Conservation (phyloP, 2,113 vertebrate genomes). For the Vimba vimba region DNA sequence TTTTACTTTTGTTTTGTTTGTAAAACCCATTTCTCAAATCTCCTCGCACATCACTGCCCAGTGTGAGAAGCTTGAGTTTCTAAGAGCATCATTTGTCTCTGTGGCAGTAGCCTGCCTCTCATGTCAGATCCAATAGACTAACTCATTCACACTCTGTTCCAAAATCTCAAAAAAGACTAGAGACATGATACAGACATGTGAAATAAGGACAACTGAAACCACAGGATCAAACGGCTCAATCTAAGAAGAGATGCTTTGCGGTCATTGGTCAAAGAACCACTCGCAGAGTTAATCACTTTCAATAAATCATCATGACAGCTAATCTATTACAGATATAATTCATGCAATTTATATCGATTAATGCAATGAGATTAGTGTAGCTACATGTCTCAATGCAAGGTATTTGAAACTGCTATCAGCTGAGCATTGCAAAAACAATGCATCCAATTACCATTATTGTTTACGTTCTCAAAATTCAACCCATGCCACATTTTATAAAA, state of each 20-base stretch:
- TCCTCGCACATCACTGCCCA: background rate
- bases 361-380: conserved; percentile 31
- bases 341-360: conserved; percentile 43
- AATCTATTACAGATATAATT: conserved; percentile 49
- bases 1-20: background rate
- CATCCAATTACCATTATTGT: conserved; percentile 11
- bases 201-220: background rate
- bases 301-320: conserved; percentile 48
- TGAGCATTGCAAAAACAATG: conserved; percentile 15
- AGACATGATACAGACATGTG: conserved; percentile 14
- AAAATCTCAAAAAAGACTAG: background rate
- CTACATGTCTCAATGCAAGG: conserved; percentile 28
- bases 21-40: conserved; percentile 21
- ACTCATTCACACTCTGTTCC: conserved; percentile 28
- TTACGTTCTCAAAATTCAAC: background rate
- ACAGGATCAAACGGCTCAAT: conserved; percentile 7
- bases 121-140: conserved; percentile 22
- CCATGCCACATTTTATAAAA: background rate
- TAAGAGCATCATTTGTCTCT: conserved; percentile 25
- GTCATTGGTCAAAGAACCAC: conserved; percentile 23
- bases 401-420: conserved; percentile 40
- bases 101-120: conserved; percentile 19
- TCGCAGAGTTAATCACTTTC: conserved; percentile 18
- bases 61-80: conserved; percentile 3
- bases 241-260: background rate